Evolutionary conservation across 2,888 invertebrate species (phyloP), one percentile per base, ranked within the genome.

Genomic region (Hirtodrosophila histrioides): DNA sequence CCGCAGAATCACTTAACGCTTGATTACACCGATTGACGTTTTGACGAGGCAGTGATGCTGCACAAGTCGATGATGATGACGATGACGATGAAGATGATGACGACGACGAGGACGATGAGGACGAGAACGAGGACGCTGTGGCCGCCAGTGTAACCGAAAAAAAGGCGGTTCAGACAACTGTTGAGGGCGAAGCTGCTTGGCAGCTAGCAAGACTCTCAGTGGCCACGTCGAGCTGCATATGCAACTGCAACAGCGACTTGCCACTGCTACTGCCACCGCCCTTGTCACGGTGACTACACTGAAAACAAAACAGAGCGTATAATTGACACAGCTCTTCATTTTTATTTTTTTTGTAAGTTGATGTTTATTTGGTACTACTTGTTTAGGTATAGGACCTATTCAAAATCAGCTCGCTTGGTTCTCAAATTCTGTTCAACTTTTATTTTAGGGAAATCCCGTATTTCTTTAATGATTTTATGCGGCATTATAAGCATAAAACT

Each of bases 1-100:
- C 84, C 86, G 80, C 88, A 79, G 89, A 89, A 88, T 89, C 88
- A 88, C 88, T 88, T 88, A 89, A 88, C 88, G 88, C 88, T 88
- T 89, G 88, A 89, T 88, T 88, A 88, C 89, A 80, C 79, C 84
- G 89, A 89, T 88, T 80, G 83, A 78, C 86, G 84, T 83, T 89
- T 83, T 84, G 80, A 86, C 87, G 81, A 84, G 87, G 78, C 78
- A 75, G 75, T 89, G 85, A 82, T 81, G 88, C 75, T 86, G 84
- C 80, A 82, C 85, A 82, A 87, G 82, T 68, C 78, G 75, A 74
- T 78, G 80, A 67, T 77, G 78, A 76, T 72, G 75, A 54, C 45
- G 70, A 67, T 61, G 81, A 67, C 61, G 75, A 60, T 35, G 62
- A 48, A 35, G 62, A 61, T 39, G 70, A 44, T n/a, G 67, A 49